A percentile compares a stretch with the other conserved stretches of the same genome.
These are phyloP conservation scores for Scaptomyza caliginosa DNA, from an alignment of 2,888 invertebrate genomes.

Conservation along the genomic window DNA sequence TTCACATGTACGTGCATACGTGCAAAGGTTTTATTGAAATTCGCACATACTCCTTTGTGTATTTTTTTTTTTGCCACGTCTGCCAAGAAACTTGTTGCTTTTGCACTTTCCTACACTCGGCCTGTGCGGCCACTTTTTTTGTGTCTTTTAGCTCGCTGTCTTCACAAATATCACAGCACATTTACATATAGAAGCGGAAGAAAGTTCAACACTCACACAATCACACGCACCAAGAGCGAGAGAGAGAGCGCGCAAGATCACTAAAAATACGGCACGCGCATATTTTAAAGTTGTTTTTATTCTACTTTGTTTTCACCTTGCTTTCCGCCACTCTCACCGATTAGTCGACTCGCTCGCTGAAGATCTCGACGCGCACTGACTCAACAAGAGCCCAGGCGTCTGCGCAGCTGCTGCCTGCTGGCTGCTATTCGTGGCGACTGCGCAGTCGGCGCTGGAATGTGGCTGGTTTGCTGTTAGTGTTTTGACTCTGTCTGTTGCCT, in stretches of 20 bases:
- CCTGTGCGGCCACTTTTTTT: conserved; percentile 17
- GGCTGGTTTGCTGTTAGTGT: conserved; percentile 51
- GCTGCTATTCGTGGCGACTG: conserved; percentile 29
- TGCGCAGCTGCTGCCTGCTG: conserved; percentile 47
- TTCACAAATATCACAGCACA: conserved; percentile 40
- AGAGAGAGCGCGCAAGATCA: conserved; percentile 9
- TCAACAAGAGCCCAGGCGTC: conserved; percentile 31
- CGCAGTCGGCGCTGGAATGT: conserved; percentile 65
- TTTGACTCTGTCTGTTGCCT: conserved; percentile 41
- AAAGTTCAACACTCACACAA: conserved; percentile 55
- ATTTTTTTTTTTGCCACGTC: conserved; percentile 44
- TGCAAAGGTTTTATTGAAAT: conserved; percentile 1
- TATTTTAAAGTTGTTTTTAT: conserved; percentile 50
- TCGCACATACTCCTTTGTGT: not conserved
- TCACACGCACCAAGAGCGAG: not conserved
- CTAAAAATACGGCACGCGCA: conserved; percentile 41
- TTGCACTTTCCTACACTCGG: conserved; percentile 60
- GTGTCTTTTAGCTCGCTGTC: conserved; percentile 27
- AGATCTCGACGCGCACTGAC: conserved; percentile 69
- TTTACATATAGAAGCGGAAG: conserved; percentile 48
- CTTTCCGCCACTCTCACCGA: conserved; percentile 4
- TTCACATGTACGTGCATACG: conserved; percentile 1
- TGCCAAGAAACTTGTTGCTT: conserved; percentile 57
- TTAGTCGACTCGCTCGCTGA: conserved; percentile 46
- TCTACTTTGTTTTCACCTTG: conserved; percentile 19